Conservation (phyloP, 2,888 invertebrate species). For the Cabera pusaria region DNA sequence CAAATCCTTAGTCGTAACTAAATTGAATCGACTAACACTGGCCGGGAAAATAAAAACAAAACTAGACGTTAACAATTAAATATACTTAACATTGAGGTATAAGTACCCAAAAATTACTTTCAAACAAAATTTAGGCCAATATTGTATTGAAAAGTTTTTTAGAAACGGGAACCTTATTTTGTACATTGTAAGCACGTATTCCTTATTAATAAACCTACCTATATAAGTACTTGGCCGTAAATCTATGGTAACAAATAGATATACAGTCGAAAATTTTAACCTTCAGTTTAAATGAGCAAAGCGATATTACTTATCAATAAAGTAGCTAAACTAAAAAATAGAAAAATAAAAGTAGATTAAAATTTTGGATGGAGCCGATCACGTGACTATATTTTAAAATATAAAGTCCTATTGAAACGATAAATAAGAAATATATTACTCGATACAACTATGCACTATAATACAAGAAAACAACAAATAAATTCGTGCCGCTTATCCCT, state of each 20-base stretch:
- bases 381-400: constrained; percentile 26
- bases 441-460: constrained; percentile 65
- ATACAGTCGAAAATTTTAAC: constrained; percentile 53
- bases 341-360: constrained; percentile 36
- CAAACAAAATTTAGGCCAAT: constrained; percentile 57
- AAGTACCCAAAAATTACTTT: constrained; percentile 39
- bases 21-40: constrained; percentile 66
- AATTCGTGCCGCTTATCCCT: constrained; percentile 79
- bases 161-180: constrained; percentile 59
- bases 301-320: constrained; percentile 41
- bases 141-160: constrained; percentile 37
- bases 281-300: constrained; percentile 55
- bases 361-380: constrained; percentile 64
- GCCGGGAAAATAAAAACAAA: constrained; percentile 49
- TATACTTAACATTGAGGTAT: constrained; percentile 42
- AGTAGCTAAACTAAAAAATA: constrained; percentile 36
- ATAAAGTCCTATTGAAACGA: constrained; percentile 49
- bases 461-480: constrained; percentile 77
- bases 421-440: constrained; percentile 71
- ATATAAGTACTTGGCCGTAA: constrained; percentile 76
- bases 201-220: constrained; percentile 65
- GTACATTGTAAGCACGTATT: constrained; percentile 66
- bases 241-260: constrained; percentile 79
- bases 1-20: constrained; percentile 52
- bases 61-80: constrained; percentile 41